These are phyloP conservation scores for Heliconius ethilla DNA, from an alignment of 2,888 invertebrate species.

Conservation along the genomic window DNA sequence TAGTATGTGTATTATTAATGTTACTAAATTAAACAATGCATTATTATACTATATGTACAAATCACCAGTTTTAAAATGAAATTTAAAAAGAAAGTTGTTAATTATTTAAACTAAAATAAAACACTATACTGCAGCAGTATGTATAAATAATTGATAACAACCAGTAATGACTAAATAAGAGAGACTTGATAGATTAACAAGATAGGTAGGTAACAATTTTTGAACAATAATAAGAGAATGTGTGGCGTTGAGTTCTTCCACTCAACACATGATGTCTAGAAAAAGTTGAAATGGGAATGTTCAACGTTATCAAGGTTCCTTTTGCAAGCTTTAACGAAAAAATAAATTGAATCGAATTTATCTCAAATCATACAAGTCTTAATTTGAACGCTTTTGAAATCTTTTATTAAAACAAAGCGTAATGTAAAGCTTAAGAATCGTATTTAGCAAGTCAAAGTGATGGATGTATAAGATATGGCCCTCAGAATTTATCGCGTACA, in stretches of 20 bases:
- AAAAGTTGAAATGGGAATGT: neutral
- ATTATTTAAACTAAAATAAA: too few relatives aligned
- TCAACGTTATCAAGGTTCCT: neutral
- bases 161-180: too few relatives aligned
- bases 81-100: too few relatives aligned
- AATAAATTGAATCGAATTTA: neutral
- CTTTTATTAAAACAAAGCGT: neutral
- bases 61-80: too few relatives aligned
- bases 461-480: constrained; percentile 50
- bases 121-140: too few relatives aligned
- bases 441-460: constrained; percentile 37
- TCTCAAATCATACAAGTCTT: neutral
- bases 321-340: neutral
- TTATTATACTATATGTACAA: too few relatives aligned
- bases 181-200: too few relatives aligned
- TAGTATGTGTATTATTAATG: neutral
- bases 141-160: too few relatives aligned
- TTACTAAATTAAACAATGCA: too few relatives aligned
- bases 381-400: neutral
- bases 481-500: constrained; percentile 54
- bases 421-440: constrained; percentile 4
- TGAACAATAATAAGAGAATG: too few relatives aligned
- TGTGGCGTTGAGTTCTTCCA: neutral
- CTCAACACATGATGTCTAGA: neutral
- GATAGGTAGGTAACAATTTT: too few relatives aligned